Evolutionary conservation across 2,797 vertebrate genomes (phyloP).

Genomic region (Cercopithecus hamlyni): DNA sequence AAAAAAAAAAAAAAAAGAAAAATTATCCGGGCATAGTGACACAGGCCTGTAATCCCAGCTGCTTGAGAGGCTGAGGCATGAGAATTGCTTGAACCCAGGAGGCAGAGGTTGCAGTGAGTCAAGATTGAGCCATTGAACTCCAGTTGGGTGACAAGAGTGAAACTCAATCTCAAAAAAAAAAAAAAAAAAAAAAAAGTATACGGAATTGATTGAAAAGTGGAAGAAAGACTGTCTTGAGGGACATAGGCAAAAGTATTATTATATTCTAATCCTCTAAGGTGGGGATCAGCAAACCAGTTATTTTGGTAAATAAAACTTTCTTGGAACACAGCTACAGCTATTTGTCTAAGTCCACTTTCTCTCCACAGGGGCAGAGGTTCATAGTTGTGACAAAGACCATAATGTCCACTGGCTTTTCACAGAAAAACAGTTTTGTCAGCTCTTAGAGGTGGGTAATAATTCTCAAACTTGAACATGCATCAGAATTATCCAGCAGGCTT

Average conservation of each 20-base stretch:
- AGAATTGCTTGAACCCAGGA: too few relatives aligned
- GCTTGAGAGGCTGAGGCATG: too few relatives aligned
- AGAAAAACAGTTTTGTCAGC: background rate
- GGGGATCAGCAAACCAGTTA: background rate
- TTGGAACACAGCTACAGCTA: background rate
- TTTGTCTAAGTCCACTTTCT: background rate
- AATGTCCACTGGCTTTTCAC: background rate
- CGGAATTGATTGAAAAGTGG: background rate
- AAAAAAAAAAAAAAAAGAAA: too few relatives aligned
- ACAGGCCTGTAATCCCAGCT: too few relatives aligned
- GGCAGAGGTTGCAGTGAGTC: too few relatives aligned
- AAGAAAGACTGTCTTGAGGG: background rate
- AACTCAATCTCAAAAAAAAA: too few relatives aligned
- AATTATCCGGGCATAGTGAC: too few relatives aligned
- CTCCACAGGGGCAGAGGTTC: background rate
- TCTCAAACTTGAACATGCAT: background rate
- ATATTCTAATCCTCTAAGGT: background rate
- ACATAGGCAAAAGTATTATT: background rate
- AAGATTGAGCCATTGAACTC: too few relatives aligned
- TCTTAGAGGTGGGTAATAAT: background rate
- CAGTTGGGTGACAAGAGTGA: too few relatives aligned
- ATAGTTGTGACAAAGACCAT: background rate
- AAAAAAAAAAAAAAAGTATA: too few relatives aligned
- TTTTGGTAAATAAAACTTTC: background rate
- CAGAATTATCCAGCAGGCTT: background rate